Evolutionary conservation across 2,888 invertebrate genomes (phyloP).

Genomic region (Metalampra italica): DNA sequence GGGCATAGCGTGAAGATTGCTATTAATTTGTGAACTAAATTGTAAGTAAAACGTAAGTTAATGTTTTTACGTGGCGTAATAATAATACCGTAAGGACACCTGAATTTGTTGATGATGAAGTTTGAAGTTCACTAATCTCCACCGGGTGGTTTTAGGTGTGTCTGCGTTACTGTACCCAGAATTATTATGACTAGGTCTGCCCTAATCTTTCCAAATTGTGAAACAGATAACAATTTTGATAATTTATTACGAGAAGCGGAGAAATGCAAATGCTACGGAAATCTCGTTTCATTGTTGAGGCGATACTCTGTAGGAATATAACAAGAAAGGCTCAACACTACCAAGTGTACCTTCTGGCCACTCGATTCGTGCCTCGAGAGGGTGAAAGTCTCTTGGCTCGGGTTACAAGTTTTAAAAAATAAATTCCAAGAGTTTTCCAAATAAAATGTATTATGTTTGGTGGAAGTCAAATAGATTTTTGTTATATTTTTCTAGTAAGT

Average conservation of each 20-base stretch:
- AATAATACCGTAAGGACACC: too few relatives aligned
- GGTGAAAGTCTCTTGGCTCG: not conserved
- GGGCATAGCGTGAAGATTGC: too few relatives aligned
- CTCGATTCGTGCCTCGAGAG: slow-evolving; percentile 1
- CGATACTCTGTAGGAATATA: not conserved
- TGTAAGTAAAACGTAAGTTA: too few relatives aligned
- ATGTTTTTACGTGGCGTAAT: too few relatives aligned
- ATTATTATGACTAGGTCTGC: not conserved
- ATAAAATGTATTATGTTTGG: not conserved
- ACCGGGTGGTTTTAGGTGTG: too few relatives aligned
- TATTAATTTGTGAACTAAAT: too few relatives aligned
- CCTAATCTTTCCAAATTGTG: slow-evolving; percentile 1
- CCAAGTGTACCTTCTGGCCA: not conserved
- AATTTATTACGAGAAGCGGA: slow-evolving; percentile 7
- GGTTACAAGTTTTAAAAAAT: slow-evolving; percentile 1
- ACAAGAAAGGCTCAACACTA: not conserved
- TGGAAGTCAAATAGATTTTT: not conserved
- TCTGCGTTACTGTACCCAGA: too few relatives aligned
- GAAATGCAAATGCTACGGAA: slow-evolving; percentile 11
- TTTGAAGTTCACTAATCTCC: too few relatives aligned
- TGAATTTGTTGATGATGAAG: too few relatives aligned
- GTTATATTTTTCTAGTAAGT: not conserved
- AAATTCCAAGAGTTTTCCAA: not conserved
- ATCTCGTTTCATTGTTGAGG: slow-evolving; percentile 4
- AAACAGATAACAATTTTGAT: slow-evolving; percentile 1